Evolutionary conservation across 1,140 invertebrate species (phyloP).

Genomic region (Cydia splendana): DNA sequence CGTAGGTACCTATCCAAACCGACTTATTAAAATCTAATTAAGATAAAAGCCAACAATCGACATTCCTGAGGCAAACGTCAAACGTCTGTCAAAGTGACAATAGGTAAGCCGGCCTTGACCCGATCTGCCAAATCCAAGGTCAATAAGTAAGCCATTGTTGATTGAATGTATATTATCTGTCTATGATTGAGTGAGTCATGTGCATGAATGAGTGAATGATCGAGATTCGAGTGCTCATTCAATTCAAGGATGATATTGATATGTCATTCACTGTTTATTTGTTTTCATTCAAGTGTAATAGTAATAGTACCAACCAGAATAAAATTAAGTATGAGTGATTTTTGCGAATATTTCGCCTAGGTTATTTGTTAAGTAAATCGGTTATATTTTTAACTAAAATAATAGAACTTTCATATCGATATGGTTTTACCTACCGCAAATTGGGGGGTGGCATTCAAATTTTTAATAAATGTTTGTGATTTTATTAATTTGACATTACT

Average conservation of each 20-base stretch:
- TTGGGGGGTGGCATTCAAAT: too few species aligned
- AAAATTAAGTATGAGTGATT: background rate
- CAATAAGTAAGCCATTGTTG: slow-evolving; percentile 39
- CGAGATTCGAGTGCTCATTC: slow-evolving; percentile 18
- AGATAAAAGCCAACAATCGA: slow-evolving; percentile 28
- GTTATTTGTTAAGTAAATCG: too few species aligned
- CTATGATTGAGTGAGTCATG: slow-evolving; percentile 15
- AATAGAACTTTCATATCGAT: too few species aligned
- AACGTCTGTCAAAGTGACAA: slow-evolving; percentile 52
- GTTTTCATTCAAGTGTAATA: slow-evolving; percentile 7
- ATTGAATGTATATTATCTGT: slow-evolving; percentile 10
- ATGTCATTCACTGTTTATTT: slow-evolving; percentile 17
- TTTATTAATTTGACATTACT: too few species aligned
- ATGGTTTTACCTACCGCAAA: too few species aligned
- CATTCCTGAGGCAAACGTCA: slow-evolving; percentile 46
- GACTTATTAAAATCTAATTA: slow-evolving; percentile 29
- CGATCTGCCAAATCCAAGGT: slow-evolving; percentile 48
- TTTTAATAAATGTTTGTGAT: too few species aligned
- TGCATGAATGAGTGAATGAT: slow-evolving; percentile 15
- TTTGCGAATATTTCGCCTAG: background rate
- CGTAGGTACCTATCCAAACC: background rate
- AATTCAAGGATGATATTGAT: slow-evolving; percentile 32
- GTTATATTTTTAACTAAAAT: too few species aligned
- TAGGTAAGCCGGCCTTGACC: slow-evolving; percentile 47
- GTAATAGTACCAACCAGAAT: background rate